Evolutionary conservation across 2,888 invertebrate genomes (phyloP).

Genomic region (Troides aeacus): DNA sequence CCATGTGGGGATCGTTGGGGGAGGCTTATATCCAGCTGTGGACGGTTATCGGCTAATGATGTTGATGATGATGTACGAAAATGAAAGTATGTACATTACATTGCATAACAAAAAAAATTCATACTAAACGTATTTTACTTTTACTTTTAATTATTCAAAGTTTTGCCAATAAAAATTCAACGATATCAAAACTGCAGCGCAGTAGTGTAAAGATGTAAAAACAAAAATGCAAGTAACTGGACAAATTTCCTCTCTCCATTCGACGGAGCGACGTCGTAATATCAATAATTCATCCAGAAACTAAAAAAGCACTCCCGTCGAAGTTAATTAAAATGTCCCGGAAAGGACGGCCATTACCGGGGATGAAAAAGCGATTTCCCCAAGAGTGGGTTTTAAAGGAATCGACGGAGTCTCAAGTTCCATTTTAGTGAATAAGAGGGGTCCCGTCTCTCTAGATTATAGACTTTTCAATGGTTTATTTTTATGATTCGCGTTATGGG

Average conservation of each 20-base stretch:
- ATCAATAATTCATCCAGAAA: conserved; percentile 64
- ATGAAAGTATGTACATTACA: too few relatives aligned
- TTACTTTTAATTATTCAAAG: neutral
- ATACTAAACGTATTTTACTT: too few relatives aligned
- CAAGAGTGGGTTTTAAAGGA: conserved; percentile 68
- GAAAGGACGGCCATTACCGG: conserved; percentile 66
- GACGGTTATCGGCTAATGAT: too few relatives aligned
- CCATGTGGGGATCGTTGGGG: too few relatives aligned
- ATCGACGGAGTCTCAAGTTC: conserved; percentile 60
- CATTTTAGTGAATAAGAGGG: conserved; percentile 50
- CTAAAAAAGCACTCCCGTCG: conserved; percentile 61
- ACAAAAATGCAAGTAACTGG: conserved; percentile 31
- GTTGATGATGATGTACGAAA: too few relatives aligned
- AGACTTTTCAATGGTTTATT: conserved; percentile 58
- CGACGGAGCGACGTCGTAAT: conserved; percentile 38
- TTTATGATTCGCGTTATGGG: conserved; percentile 48
- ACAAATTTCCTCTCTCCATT: conserved; percentile 34
- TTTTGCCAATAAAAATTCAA: neutral
- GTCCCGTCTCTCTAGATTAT: conserved; percentile 51
- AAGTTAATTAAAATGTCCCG: conserved; percentile 76
- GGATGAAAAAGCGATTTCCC: conserved; percentile 78
- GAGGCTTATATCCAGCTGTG: too few relatives aligned
- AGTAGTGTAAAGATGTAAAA: conserved; percentile 18
- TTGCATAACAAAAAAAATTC: too few relatives aligned
- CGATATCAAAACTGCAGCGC: conserved; percentile 4